Evolutionary conservation across 2,888 invertebrate genomes (phyloP), one percentile per base, ranked within the genome.

Genomic region (Parnassius smintheus): DNA sequence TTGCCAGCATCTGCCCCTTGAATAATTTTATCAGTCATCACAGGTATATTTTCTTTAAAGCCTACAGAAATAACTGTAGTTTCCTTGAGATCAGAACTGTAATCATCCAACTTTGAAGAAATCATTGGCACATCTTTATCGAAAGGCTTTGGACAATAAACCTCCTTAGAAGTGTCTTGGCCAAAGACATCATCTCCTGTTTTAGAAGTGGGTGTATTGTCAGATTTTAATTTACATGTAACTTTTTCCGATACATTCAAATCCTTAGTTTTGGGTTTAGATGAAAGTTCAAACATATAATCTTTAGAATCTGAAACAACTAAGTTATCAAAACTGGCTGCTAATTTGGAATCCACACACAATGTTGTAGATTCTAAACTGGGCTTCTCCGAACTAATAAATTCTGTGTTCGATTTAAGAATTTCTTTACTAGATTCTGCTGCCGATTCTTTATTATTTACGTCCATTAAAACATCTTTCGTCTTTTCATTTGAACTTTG

Each of bases 31-130:
- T 53, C 59, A 13, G 35, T 35, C 4, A 18, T 12, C 11, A n/a
- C 10, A 7, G 49, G 49, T 22, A 13, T n/a, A 13, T 13, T n/a
- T 41, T 35, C 58, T 54, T 58, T 62, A 13, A 54, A 58, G 12
- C 44, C 49, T 13, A 54, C 48, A 2, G 58, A 58, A 49, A 54
- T 46, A 2, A 51, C 45, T 11, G 59, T 59, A n/a, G 42, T 59
- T 42, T 57, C 49, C 44, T 10, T 64, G 52, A 60, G 56, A 53
- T 57, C 60, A 13, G 59, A 51, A 55, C 22, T 8, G 18, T 8
- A 7, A 7, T 46, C 45, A 48, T 56, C 49, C 11, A 12, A 18
- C 11, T 48, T 56, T 7, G 55, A 52, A 12, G 56, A 18, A 35
- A 11, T 1, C 62, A 62, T 56, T 66, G 44, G 41, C 42, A 9